These are phyloP conservation scores for Sinella curviseta DNA, from an alignment of 1,140 invertebrate genomes.

Conservation along the genomic window DNA sequence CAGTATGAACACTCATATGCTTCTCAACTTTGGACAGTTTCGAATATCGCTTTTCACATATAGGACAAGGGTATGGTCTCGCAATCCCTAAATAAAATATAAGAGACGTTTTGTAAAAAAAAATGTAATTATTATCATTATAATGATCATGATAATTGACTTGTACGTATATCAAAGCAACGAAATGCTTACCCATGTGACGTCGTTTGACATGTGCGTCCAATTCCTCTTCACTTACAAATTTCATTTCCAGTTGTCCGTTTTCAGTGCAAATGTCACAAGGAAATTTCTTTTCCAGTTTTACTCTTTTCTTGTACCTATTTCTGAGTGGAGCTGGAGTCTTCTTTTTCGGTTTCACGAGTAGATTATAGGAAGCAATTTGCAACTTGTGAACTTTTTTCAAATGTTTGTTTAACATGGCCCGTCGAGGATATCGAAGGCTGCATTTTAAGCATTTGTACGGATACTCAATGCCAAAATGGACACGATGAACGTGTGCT, in stretches of 20 bases:
- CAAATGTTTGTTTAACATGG: background rate
- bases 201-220: background rate
- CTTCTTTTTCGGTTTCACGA: background rate
- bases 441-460: background rate
- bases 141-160: background rate
- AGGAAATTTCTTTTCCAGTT: background rate
- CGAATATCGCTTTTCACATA: background rate
- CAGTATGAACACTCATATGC: background rate
- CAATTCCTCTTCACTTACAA: background rate
- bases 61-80: background rate
- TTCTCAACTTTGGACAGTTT: background rate
- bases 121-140: too few species aligned
- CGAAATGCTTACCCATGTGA: background rate
- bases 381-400: background rate
- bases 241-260: background rate
- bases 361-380: background rate
- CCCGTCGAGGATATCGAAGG: background rate
- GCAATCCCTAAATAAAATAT: background rate
- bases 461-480: background rate
- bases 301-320: background rate
- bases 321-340: background rate
- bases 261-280: background rate
- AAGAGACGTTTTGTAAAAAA: too few species aligned
- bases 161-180: background rate
- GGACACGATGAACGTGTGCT: background rate